Percentiles rank a stretch among this genome's conserved stretches.
Evolutionary conservation across 2,797 vertebrate genomes (phyloP).

Genomic region (Eulemur coronatus): DNA sequence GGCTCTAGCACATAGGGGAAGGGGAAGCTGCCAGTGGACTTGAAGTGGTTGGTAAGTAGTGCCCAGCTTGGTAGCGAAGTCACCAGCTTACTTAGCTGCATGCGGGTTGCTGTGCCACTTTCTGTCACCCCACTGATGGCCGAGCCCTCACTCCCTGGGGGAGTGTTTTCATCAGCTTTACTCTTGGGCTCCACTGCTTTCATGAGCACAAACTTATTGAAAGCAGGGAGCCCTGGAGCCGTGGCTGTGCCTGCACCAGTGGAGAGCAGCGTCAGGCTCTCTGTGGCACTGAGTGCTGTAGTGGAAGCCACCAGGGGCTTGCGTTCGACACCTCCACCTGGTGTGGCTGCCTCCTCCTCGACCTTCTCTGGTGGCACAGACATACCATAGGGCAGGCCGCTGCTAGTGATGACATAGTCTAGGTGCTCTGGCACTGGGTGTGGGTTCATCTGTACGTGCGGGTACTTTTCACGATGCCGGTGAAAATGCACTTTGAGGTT

Average conservation of each 20-base stretch:
- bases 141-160: conserved; percentile 78
- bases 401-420: conserved; percentile 84
- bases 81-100: conserved; percentile 84
- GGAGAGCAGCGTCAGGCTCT: conserved; percentile 81
- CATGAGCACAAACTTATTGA: conserved; percentile 84
- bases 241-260: conserved; percentile 63
- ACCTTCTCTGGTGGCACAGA: conserved; percentile 83
- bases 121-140: conserved; percentile 67
- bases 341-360: conserved; percentile 74
- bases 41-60: conserved; percentile 83
- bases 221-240: conserved; percentile 75
- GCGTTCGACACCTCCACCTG: conserved; percentile 70
- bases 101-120: conserved; percentile 66
- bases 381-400: conserved; percentile 84
- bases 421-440: conserved; percentile 92
- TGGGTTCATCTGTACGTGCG: conserved; percentile 93
- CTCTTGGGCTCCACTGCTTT: conserved; percentile 82
- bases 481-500: conserved; percentile 96
- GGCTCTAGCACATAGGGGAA: conserved; percentile 84
- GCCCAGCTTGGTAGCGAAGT: conserved; percentile 83
- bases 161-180: conserved; percentile 86
- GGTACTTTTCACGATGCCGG: conserved; percentile 93
- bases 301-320: conserved; percentile 80
- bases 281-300: conserved; percentile 79
- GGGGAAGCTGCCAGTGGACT: conserved; percentile 78